Conservation (phyloP, 2,113 vertebrate species). For the Candoia aspera region DNA sequence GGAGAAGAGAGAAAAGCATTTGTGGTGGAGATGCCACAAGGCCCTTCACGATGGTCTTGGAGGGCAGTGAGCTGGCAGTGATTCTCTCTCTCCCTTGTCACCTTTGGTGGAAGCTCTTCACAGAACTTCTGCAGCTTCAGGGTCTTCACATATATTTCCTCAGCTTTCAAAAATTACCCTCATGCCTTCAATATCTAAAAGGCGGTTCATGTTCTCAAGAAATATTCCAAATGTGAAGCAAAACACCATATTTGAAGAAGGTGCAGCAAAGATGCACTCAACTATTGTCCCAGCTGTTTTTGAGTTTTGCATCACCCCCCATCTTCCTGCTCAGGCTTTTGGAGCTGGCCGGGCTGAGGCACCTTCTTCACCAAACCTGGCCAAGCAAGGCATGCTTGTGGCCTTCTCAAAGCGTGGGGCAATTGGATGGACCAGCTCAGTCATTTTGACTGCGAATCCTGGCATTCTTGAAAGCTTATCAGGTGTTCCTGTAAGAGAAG, state of each 20-base stretch:
- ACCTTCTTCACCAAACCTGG: background rate
- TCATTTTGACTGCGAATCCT: background rate
- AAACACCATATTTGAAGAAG: background rate
- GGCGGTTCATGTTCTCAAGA: background rate
- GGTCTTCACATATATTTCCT: background rate
- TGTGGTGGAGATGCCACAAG: background rate
- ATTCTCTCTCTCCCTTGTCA: background rate
- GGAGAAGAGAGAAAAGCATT: background rate
- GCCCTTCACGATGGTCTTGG: background rate
- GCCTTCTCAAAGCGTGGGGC: background rate
- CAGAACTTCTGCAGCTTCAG: background rate
- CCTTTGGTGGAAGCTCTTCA: background rate
- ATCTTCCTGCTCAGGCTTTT: background rate
- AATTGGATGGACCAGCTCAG: background rate
- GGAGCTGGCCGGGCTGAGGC: background rate
- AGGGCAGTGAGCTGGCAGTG: background rate
- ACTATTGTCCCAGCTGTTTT: background rate
- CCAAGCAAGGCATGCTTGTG: background rate
- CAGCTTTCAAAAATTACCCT: background rate
- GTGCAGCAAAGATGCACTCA: background rate
- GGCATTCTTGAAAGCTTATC: background rate
- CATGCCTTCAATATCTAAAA: background rate
- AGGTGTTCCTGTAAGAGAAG: background rate
- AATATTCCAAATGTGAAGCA: background rate
- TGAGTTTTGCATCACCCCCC: too few relatives aligned